These are phyloP conservation scores for Lumbricus terrestris DNA, from an alignment of 2,888 invertebrate genomes.

Conservation along the genomic window DNA sequence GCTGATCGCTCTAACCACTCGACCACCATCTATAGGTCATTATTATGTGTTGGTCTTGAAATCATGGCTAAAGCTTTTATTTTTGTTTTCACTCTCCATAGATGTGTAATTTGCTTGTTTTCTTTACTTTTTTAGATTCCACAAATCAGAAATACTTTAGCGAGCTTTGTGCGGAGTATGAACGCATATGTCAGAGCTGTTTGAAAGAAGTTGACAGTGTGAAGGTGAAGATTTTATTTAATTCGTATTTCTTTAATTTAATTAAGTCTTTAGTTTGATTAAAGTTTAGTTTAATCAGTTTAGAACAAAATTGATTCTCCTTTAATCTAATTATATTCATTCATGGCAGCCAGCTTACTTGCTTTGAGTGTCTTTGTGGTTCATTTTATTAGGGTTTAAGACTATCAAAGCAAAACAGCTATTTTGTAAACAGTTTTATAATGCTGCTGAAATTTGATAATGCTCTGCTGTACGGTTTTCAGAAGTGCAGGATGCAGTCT, in stretches of 20 bases:
- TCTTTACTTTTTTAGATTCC: slow-evolving; percentile 42
- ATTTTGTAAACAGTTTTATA: background rate
- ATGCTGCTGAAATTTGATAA: background rate
- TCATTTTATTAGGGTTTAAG: background rate
- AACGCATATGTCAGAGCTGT: slow-evolving; percentile 51
- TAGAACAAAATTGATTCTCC: too few relatives aligned
- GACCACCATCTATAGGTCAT: too few relatives aligned
- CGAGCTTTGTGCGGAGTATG: slow-evolving; percentile 53
- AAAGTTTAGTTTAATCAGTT: background rate
- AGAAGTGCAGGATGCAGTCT: too few relatives aligned
- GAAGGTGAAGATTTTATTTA: slow-evolving; percentile 43
- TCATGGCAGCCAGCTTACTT: background rate
- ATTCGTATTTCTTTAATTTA: background rate
- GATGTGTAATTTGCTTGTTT: background rate
- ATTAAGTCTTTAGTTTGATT: background rate
- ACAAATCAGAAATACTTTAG: slow-evolving; percentile 51
- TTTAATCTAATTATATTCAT: background rate
- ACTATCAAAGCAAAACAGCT: background rate
- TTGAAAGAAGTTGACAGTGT: slow-evolving; percentile 49
- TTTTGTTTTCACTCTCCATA: background rate
- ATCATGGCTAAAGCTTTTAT: background rate
- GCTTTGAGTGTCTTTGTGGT: background rate
- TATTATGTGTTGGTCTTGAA: background rate
- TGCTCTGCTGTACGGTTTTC: background rate
- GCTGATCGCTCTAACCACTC: too few relatives aligned